Base-by-base conservation (phyloP, 2,888 invertebrate genomes). In the Lymantria monacha region DNA sequence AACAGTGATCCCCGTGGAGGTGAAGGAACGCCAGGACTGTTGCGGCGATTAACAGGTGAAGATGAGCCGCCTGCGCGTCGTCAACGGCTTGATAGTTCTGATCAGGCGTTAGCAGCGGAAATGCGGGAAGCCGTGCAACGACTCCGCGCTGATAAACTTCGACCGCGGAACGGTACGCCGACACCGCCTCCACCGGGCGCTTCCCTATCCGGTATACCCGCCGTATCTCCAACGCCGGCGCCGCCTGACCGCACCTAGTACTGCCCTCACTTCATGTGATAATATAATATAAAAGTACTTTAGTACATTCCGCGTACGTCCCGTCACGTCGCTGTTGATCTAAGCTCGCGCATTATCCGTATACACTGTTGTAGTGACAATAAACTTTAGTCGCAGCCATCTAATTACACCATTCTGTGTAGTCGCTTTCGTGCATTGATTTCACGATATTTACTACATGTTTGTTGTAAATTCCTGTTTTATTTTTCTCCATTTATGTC, bases 31-130 rank as follows among this genome's bases (percentile, higher is more conserved):
- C 95, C 61, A 91, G 94, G 72, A 92, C 94, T 83, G 84, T 94
- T 72, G 94, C 95, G 95, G 63, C 94, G 95, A 69, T 94, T 96
- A 67, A 92, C 95, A 60, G 95, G 94, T 60, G 95, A 93, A 68
- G 94, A 94, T 7, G 93, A 94, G 37, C 90, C 90, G 61, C 88
- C 89, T 53, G 84, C 80, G 55, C 73, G 86, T 7, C 81, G 87
- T 12, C 87, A 92, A 64, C 93, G 91, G 66, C 91, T 92, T 47
- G 88, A 83, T 93, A 93, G 79, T 93, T 74, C 83, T 11, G 88
- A 85, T 70, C 79, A 82, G 53, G 81, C 79, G 70, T 76, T 91
- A 55, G 90, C 91, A 33, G 90, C 88, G 9, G 91, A 89, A 69
- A 88, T 91, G 85, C 85, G 91, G 57, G 91, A 91, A 54, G 85